phyloP scores from a whole-genome alignment of 2,113 vertebrate genomes.

The Epinephelus fuscoguttatus region DNA sequence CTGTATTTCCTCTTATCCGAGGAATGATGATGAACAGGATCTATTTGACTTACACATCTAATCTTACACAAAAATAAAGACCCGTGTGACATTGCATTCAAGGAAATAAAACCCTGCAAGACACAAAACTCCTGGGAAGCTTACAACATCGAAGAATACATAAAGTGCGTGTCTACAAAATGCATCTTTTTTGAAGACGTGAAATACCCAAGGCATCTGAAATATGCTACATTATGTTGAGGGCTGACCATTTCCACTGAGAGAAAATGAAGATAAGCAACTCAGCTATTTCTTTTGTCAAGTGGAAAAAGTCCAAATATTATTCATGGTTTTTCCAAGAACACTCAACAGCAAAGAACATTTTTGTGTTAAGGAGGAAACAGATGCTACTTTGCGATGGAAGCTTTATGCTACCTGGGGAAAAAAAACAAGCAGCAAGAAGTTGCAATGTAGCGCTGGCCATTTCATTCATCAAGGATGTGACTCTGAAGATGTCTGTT shows the following conservation, averaged over 20 bases:
- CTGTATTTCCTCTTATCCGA: constrained; percentile 22
- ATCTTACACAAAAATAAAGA: constrained; percentile 11
- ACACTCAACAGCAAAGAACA: background rate
- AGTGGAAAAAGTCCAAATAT: constrained; percentile 15
- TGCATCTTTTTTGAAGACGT: background rate
- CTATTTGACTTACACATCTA: background rate
- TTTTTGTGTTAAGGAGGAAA: background rate
- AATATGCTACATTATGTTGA: background rate
- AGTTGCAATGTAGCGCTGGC: background rate
- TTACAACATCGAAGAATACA: background rate
- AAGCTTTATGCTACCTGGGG: background rate
- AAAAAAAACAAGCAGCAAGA: background rate
- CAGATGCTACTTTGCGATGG: background rate
- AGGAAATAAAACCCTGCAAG: background rate
- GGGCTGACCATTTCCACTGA: constrained; percentile 8
- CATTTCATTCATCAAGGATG: background rate
- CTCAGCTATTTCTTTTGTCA: constrained; percentile 19
- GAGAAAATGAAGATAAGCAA: constrained; percentile 41
- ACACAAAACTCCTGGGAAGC: background rate
- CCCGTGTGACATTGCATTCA: background rate
- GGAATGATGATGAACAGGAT: constrained; percentile 1
- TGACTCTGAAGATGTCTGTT: constrained; percentile 14
- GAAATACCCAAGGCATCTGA: background rate
- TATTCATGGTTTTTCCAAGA: constrained; percentile 13
- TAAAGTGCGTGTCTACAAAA: background rate